These are phyloP conservation scores for Meriones unguiculatus DNA, from an alignment of 2,113 vertebrate species.

Conservation along the genomic window DNA sequence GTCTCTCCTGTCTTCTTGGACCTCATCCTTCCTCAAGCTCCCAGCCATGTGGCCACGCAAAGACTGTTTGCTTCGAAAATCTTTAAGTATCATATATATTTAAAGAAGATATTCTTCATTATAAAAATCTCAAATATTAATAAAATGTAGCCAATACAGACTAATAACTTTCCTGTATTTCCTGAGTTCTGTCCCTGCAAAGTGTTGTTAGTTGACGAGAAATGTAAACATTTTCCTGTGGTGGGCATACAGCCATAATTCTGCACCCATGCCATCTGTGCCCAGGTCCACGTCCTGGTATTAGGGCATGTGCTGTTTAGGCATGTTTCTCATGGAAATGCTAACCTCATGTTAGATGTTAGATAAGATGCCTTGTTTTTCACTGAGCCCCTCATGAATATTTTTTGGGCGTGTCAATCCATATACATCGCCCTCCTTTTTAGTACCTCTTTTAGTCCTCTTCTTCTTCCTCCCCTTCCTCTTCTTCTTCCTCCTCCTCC, in stretches of 20 bases:
- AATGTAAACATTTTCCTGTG: neutral
- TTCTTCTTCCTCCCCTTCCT: neutral
- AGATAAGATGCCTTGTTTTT: neutral
- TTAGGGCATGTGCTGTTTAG: neutral
- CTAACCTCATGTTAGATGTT: neutral
- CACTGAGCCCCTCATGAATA: neutral
- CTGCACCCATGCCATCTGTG: too few species aligned
- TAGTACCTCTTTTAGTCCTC: neutral
- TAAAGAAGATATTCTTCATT: constrained; percentile 10
- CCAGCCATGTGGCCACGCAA: neutral
- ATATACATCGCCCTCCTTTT: neutral
- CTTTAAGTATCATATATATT: neutral
- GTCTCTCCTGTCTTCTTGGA: fast-evolving
- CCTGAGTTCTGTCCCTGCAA: neutral
- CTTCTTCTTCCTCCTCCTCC: neutral
- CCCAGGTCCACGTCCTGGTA: neutral
- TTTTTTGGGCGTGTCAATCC: neutral
- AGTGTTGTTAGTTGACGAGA: neutral
- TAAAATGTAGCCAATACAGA: neutral
- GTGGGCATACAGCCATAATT: fast-evolving
- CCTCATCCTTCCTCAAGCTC: neutral
- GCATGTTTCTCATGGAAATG: neutral
- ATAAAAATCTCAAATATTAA: neutral
- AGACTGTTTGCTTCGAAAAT: neutral
- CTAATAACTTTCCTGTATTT: neutral